Base-by-base conservation (phyloP, 2,113 vertebrate genomes). In the Onychostruthus taczanowskii region DNA sequence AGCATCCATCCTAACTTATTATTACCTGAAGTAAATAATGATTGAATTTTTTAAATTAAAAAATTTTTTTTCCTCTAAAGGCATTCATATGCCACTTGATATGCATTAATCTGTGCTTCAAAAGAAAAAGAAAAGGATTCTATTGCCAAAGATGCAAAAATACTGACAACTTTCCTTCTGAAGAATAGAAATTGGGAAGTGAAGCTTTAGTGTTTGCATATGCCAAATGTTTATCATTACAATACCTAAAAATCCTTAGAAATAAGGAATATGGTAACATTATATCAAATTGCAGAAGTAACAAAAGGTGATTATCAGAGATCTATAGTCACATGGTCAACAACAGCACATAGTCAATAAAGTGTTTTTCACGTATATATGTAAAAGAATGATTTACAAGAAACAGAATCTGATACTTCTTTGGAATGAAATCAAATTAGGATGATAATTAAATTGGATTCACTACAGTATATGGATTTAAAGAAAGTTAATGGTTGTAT, bases 11-110 rank as follows among this genome's bases (percentile, higher is more conserved):
- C 35, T 47, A 35, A 44, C 89, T 93, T 77, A 35, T 87, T 95
- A 72, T 73, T 73, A 90, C 13, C 30, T 62, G 12, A 87, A 37
- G 13, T 78, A 33, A 95, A 92, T 92, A 88, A 75, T 66, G 22
- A 80, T 43, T 78, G 17, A 20, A 33, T 87, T 86, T 88, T 81
- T 93, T 50, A 64, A 75, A 93, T 84, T 93, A 74, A 93, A 96
- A 35, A 21, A 22, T 75, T 85, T 50, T 61, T 3, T 3, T 83
- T 66, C 58, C 35, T 92, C 30, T 50, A 44, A 82, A 95, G 89
- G 24, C 23, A 93, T 81, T 96, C 56, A 55, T 52, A 76, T 87
- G 33, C 77, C 70, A 70, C 30, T 83, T 63, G 69, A 77, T 69
- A 17, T 72, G n/a, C 2, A 0, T 76, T 61, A 73, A 24, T 84